phyloP scores from a whole-genome alignment of 2,113 vertebrate genomes.

The Scartelaos histophorus region DNA sequence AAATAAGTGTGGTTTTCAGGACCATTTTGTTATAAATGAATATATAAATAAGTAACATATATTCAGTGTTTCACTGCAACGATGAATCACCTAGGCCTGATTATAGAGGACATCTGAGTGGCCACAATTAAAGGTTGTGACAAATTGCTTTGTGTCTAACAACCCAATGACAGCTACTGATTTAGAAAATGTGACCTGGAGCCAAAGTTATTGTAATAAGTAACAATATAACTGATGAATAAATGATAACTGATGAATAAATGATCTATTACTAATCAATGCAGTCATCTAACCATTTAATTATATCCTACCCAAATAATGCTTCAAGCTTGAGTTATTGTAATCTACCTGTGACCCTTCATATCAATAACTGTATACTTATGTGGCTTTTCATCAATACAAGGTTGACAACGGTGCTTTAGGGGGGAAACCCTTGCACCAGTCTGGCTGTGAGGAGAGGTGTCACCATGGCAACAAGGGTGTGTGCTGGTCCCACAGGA shows the following conservation, averaged over 20 bases:
- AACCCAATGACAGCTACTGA: neutral
- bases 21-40: neutral
- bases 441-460: slow-evolving; percentile 34
- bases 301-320: neutral
- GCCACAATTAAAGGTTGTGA: neutral
- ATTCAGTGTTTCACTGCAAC: neutral
- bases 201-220: neutral
- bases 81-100: neutral
- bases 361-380: neutral
- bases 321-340: neutral
- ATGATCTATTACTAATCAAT: neutral
- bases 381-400: neutral
- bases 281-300: neutral
- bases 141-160: neutral
- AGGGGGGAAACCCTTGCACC: slow-evolving; percentile 3
- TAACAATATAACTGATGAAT: neutral
- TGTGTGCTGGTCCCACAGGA: slow-evolving; percentile 53
- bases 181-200: neutral
- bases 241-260: neutral
- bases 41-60: too few relatives aligned
- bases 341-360: neutral
- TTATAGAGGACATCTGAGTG: neutral
- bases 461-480: slow-evolving; percentile 73
- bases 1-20: neutral
- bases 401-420: neutral